Evolutionary conservation across 2,888 invertebrate genomes (phyloP).

Genomic region (Homarus gammarus): DNA sequence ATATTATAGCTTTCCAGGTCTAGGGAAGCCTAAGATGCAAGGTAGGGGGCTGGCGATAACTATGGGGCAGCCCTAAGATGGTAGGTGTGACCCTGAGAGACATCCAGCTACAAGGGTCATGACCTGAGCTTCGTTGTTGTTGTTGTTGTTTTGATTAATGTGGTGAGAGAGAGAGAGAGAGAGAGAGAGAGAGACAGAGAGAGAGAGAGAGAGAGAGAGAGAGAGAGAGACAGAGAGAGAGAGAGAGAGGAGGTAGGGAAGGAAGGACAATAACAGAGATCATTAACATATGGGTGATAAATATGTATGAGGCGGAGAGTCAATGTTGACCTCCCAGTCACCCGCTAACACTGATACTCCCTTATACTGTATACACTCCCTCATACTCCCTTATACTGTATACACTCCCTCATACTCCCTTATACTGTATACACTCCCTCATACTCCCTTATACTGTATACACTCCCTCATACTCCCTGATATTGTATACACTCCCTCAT

Average conservation of each 20-base stretch:
- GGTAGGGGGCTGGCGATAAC: no score
- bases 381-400: neutral
- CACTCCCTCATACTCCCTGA: neutral
- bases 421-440: neutral
- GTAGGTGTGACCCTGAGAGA: no score
- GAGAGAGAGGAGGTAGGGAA: constrained; percentile 33
- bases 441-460: neutral
- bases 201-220: constrained; percentile 22
- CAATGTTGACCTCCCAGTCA: constrained; percentile 43
- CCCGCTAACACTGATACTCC: neutral
- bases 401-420: neutral
- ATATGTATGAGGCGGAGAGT: constrained; percentile 48
- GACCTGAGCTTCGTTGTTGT: no score
- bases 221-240: constrained; percentile 18
- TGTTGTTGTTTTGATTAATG: no score
- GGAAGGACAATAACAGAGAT: constrained; percentile 53
- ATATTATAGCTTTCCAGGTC: no score
- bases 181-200: constrained; percentile 14
- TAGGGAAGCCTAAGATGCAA: no score
- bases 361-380: neutral
- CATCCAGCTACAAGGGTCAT: no score
- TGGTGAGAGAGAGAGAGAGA: constrained; percentile 1
- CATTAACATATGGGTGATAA: constrained; percentile 51
- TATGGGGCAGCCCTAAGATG: no score
- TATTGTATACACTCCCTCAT: neutral